Conservation (phyloP, 2,888 invertebrate genomes). For the Melanophora roralis region DNA sequence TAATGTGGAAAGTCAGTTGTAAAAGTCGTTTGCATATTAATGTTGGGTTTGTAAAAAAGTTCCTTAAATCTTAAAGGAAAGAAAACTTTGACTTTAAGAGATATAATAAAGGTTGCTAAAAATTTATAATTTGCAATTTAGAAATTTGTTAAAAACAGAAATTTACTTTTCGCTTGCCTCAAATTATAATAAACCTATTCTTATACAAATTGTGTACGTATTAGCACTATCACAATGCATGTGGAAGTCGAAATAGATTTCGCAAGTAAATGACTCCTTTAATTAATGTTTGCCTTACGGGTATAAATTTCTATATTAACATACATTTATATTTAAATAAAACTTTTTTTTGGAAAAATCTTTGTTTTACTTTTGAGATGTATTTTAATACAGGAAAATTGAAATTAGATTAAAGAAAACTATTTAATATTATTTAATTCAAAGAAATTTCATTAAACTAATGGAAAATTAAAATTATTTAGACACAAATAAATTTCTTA, state of each 20-base stretch:
- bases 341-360: too few species aligned
- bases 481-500: too few species aligned
- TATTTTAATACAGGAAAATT: too few species aligned
- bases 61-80: not conserved
- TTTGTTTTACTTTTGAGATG: too few species aligned
- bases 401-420: too few species aligned
- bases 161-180: not conserved
- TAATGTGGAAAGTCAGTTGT: not conserved
- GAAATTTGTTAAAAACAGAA: not conserved
- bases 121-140: not conserved
- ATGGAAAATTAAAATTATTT: too few species aligned
- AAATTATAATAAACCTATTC: not conserved
- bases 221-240: not conserved
- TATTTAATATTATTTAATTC: too few species aligned
- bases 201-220: too few species aligned
- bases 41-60: not conserved
- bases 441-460: too few species aligned
- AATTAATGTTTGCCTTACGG: not conserved
- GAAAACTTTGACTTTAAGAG: too few species aligned
- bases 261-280: not conserved
- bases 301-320: not conserved
- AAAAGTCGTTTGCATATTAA: not conserved
- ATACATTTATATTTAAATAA: too few species aligned
- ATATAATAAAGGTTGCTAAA: too few species aligned
- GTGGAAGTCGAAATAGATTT: not conserved